Evolutionary conservation across 2,888 invertebrate genomes (phyloP).

Genomic region (Diachrysia chrysitis): DNA sequence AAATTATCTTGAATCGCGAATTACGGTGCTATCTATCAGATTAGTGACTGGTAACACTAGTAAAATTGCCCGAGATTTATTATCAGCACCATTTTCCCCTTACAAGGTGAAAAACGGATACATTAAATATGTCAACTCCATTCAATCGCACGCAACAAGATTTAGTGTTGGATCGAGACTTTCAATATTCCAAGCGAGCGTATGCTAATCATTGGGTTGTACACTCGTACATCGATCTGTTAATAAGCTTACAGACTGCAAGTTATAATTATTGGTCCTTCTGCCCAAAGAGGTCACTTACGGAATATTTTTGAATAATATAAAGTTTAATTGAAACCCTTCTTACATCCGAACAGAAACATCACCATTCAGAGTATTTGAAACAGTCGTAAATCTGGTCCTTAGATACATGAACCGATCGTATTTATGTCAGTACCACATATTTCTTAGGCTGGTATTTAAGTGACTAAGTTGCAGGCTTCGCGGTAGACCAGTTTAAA

Average conservation of each 20-base stretch:
- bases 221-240: conserved; percentile 13
- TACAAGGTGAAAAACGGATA: conserved; percentile 38
- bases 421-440: conserved; percentile 4
- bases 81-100: conserved; percentile 36
- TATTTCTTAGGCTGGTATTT: neutral
- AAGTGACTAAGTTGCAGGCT: neutral
- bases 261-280: neutral
- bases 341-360: neutral
- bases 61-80: conserved; percentile 44
- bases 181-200: conserved; percentile 17
- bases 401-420: conserved; percentile 4
- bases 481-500: neutral
- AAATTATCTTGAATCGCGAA: conserved; percentile 48
- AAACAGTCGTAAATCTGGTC: conserved; percentile 4
- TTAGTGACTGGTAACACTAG: conserved; percentile 38
- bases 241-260: neutral
- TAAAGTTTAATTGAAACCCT: neutral
- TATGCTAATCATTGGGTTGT: conserved; percentile 18
- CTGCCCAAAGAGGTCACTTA: neutral
- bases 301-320: neutral
- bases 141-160: conserved; percentile 31
- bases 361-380: neutral
- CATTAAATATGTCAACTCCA: conserved; percentile 33
- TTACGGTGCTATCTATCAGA: conserved; percentile 49
- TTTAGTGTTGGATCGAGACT: conserved; percentile 8